Evolutionary conservation across 2,888 invertebrate genomes (phyloP), one percentile per base, ranked within the genome.

Genomic region (Ephialtes manifestator): DNA sequence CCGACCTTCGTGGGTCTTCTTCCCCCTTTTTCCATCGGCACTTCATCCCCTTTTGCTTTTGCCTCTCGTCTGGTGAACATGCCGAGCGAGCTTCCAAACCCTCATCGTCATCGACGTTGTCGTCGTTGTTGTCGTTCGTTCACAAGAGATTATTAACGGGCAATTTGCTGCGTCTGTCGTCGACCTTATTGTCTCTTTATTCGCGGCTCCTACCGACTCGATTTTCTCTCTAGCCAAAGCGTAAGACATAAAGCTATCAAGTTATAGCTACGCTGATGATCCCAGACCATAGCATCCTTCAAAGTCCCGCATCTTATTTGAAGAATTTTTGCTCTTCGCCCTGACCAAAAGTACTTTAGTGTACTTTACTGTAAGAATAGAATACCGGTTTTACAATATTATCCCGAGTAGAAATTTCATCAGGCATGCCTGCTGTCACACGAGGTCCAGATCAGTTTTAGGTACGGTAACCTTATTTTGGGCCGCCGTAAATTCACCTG

Each of bases 101-200:
- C 78, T 86, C 81, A 39, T 53, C 75, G 63, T 35, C 48, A 31
- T 77, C 74, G 68, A 31, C 63, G 67, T 81, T 71, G 79, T 75
- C 82, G 68, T 77, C 76, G 75, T 82, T 81, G 76, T 81, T 81
- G 71, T 53, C 83, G 81, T 79, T 81, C 87, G 84, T 85, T 86
- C 86, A 77, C 89, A 89, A 88, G 90, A 91, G 92, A 93, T 93
- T 94, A 93, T 93, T 93, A 93, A 93, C 93, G 94, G 92, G 92
- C 92, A 93, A 94, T 93, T 93, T 94, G 93, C 92, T 92, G 92
- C 92, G 93, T 93, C 93, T 93, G 93, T 92, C 92, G 90, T 91
- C 91, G 93, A 93, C 93, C 93, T 93, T 93, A 93, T 94, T 93
- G 93, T 88, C 88, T 88, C 88, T 88, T 78, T 70, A 48, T 72